These are phyloP conservation scores for Drosophila subobscura DNA, from an alignment of 1,140 invertebrate genomes.

Conservation along the genomic window DNA sequence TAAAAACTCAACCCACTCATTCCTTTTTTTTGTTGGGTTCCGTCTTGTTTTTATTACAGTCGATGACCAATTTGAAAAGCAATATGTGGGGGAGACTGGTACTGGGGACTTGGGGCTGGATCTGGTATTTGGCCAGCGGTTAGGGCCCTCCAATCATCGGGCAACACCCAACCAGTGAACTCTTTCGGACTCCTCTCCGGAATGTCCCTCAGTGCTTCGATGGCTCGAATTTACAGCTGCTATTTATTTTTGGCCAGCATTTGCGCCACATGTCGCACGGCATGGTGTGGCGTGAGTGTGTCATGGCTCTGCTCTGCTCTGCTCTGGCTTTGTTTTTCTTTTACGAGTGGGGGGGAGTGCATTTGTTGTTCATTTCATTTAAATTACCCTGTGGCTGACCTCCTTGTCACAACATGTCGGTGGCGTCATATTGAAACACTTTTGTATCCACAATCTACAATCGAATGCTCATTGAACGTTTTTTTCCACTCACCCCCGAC, in stretches of 20 bases:
- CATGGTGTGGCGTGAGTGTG: slow-evolving; percentile 7
- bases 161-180: slow-evolving; percentile 27
- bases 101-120: too few relatives aligned
- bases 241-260: slow-evolving; percentile 71
- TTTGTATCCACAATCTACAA: slow-evolving; percentile 59
- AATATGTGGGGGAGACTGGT: slow-evolving; percentile 53
- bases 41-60: slow-evolving; percentile 60
- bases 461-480: slow-evolving; percentile 66
- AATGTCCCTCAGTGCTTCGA: slow-evolving; percentile 27
- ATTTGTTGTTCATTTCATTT: slow-evolving; percentile 82
- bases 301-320: slow-evolving; percentile 17
- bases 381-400: slow-evolving; percentile 81
- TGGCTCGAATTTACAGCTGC: slow-evolving; percentile 69
- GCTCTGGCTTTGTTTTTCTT: slow-evolving; percentile 46
- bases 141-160: slow-evolving; percentile 39
- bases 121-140: background rate
- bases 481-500: slow-evolving; percentile 13
- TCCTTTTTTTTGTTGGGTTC: slow-evolving; percentile 4
- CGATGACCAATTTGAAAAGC: slow-evolving; percentile 79
- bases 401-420: slow-evolving; percentile 68
- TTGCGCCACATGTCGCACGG: slow-evolving; percentile 72
- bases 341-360: slow-evolving; percentile 53
- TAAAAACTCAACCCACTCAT: slow-evolving; percentile 59
- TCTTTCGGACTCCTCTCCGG: slow-evolving; percentile 15
- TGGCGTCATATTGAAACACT: slow-evolving; percentile 75